Evolutionary conservation across 2,888 invertebrate genomes (phyloP).

Genomic region (Lycia hirtaria): DNA sequence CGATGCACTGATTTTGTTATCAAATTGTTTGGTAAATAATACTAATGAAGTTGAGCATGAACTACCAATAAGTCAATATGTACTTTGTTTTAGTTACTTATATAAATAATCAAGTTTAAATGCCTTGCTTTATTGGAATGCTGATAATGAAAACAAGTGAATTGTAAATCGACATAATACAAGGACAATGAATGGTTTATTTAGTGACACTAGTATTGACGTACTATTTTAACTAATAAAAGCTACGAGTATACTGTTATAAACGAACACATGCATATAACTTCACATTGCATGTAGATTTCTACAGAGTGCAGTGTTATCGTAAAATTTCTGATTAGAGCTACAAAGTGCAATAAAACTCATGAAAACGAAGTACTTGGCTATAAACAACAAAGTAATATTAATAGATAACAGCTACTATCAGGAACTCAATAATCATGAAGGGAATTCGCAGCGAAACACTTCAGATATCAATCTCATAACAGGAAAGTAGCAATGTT

Average conservation of each 20-base stretch:
- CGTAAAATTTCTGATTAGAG: background rate
- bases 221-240: background rate
- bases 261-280: background rate
- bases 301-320: constrained; percentile 1
- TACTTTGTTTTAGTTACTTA: background rate
- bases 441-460: background rate
- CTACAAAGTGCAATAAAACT: constrained; percentile 6
- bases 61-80: too few species aligned
- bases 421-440: constrained; percentile 9
- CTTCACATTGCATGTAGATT: too few species aligned
- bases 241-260: background rate
- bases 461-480: constrained; percentile 11
- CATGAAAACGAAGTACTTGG: background rate
- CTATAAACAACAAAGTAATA: background rate
- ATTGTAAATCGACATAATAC: background rate
- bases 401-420: background rate
- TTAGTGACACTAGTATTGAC: too few species aligned
- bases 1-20: too few species aligned
- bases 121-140: background rate
- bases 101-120: background rate
- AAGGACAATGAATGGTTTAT: background rate
- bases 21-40: too few species aligned
- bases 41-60: too few species aligned
- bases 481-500: constrained; percentile 2
- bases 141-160: background rate